phyloP scores from a whole-genome alignment of 2,888 invertebrate species.

The Leptinotarsa juncta region DNA sequence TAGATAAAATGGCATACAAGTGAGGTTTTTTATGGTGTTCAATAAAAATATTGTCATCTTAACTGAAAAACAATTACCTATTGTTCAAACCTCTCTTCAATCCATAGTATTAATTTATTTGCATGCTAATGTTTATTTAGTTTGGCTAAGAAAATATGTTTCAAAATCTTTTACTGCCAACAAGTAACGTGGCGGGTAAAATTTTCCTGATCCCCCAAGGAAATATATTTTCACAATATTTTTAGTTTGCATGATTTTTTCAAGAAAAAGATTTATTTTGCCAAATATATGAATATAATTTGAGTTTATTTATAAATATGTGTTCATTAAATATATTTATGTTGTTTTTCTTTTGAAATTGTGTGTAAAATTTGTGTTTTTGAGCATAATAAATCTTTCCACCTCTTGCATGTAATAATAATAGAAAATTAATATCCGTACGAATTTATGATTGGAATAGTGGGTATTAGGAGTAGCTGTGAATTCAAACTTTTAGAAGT shows the following conservation, averaged over 20 bases:
- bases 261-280: slow-evolving; percentile 48
- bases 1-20: slow-evolving; percentile 6
- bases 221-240: slow-evolving; percentile 47
- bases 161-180: too few relatives aligned
- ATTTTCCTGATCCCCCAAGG: slow-evolving; percentile 22
- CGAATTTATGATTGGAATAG: background rate
- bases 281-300: slow-evolving; percentile 34
- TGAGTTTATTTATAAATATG: slow-evolving; percentile 21
- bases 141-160: slow-evolving; percentile 26
- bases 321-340: slow-evolving; percentile 18
- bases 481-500: background rate
- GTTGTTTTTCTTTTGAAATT: slow-evolving; percentile 29
- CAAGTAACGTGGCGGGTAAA: background rate
- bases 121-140: slow-evolving; percentile 44
- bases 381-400: slow-evolving; percentile 48
- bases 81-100: slow-evolving; percentile 38
- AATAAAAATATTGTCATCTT: background rate
- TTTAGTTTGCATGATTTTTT: slow-evolving; percentile 54
- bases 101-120: slow-evolving; percentile 30
- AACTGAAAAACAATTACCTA: background rate
- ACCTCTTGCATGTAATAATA: slow-evolving; percentile 44
- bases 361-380: slow-evolving; percentile 23
- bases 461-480: background rate
- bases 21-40: background rate
- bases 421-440: slow-evolving; percentile 40